Evolutionary conservation across 2,888 invertebrate species (phyloP), one percentile per base, ranked within the genome.

Genomic region (Eupithecia vulgata): DNA sequence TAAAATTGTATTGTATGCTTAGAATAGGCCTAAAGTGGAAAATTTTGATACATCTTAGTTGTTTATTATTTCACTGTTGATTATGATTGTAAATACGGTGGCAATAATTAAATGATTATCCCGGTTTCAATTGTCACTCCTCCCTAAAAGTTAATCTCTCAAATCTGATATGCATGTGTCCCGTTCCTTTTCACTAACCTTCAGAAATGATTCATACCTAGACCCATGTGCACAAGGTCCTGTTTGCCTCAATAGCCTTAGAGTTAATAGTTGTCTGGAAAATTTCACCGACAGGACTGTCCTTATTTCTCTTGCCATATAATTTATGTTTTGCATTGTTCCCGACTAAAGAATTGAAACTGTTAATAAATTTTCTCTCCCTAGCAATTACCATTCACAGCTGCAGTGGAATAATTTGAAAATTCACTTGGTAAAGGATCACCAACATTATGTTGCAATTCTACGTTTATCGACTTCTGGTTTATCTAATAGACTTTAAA

Each of bases 321-420:
- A 81, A 82, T 87, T 72, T 85, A 85, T 88, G 84, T 85, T 83
- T 83, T 70, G 69, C 67, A 72, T 68, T 69, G 81, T 82, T 81
- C 75, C 78, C 79, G 78, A 80, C 65, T 79, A 76, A 83, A 81
- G 81, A 83, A 78, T 83, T 81, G 83, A 84, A 85, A 81, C 81
- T 85, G 83, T 85, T 89, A 88, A 90, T 90, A 79, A 82, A 84
- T 82, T 88, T 93, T 94, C 88, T 93, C 87, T 93, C 92, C 90
- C 79, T 93, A 93, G 93, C 90, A 79, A 85, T 82, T 85, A 85
- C 86, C 83, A 86, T 90, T 90, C 90, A 91, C 91, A 92, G 94
- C 92, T 94, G 94, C 94, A 93, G 93, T 94, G 94, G 93, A 94
- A 93, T 93, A 92, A 91, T 92, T 90, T 88, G 84, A 83, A 81